These are phyloP conservation scores for Choristoneura fumiferana DNA, from an alignment of 1,140 invertebrate species.

Conservation along the genomic window DNA sequence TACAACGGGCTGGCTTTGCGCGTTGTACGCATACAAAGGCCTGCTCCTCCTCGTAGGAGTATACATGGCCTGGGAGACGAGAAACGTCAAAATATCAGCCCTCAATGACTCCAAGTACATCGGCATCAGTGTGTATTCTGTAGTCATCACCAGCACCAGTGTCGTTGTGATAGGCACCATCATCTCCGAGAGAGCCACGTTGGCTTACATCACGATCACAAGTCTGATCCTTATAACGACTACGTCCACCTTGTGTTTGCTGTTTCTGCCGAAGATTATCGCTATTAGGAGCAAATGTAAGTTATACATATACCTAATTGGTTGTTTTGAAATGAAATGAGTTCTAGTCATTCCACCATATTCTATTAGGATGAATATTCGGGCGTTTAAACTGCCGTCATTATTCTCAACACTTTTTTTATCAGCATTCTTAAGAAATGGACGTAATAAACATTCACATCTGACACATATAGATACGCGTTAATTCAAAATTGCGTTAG, in stretches of 20 bases:
- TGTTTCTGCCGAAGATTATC: slow-evolving; percentile 92
- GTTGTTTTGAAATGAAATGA: too few relatives aligned
- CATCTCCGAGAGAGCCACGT: slow-evolving; percentile 89
- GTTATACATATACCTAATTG: too few relatives aligned
- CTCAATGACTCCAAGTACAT: slow-evolving; percentile 99
- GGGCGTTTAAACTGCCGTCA: too few relatives aligned
- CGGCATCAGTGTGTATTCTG: slow-evolving; percentile 94
- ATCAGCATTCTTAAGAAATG: too few relatives aligned
- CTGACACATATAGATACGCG: too few relatives aligned
- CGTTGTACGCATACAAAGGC: slow-evolving; percentile 94
- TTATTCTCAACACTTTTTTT: too few relatives aligned
- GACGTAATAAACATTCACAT: too few relatives aligned
- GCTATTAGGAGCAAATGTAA: slow-evolving; percentile 81
- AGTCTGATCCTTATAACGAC: slow-evolving; percentile 91
- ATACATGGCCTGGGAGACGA: slow-evolving; percentile 99
- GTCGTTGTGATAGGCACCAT: slow-evolving; percentile 92
- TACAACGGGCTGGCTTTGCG: slow-evolving; percentile 91
- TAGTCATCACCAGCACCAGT: slow-evolving; percentile 91
- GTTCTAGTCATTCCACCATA: too few relatives aligned
- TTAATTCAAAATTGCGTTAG: too few relatives aligned
- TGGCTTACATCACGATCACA: slow-evolving; percentile 91
- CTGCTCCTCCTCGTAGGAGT: slow-evolving; percentile 92
- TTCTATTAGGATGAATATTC: too few relatives aligned
- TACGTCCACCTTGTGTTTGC: slow-evolving; percentile 89
- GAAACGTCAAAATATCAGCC: slow-evolving; percentile 97